A percentile compares a stretch with the other conserved stretches of the same genome.
These are phyloP conservation scores for Tiaroga cobitis DNA, from an alignment of 2,797 vertebrate species.

Conservation along the genomic window DNA sequence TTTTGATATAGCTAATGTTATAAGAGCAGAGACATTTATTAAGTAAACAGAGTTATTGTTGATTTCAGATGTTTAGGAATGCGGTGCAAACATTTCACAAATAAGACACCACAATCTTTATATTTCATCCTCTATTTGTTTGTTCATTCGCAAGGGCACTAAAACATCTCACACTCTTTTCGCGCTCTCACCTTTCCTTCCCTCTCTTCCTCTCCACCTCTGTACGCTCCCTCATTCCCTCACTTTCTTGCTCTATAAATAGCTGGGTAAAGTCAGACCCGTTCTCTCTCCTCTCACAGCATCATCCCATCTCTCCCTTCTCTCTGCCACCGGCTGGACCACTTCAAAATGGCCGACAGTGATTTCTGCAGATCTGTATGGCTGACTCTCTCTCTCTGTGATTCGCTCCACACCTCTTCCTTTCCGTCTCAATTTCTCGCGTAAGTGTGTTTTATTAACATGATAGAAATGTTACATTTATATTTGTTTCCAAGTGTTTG, in stretches of 20 bases:
- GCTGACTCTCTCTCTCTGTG: constrained; percentile 3
- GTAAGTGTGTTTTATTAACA: not conserved
- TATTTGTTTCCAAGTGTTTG: not conserved
- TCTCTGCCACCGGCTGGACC: constrained; percentile 22
- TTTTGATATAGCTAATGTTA: not conserved
- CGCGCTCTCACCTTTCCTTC: not conserved
- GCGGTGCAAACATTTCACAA: not conserved
- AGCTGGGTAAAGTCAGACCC: not conserved
- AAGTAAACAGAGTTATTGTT: not conserved
- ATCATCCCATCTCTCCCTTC: constrained; percentile 11
- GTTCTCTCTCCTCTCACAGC: constrained; percentile 38
- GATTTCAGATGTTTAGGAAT: not conserved
- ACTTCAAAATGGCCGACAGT: constrained; percentile 33
- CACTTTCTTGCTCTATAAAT: constrained; percentile 26
- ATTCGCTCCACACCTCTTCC: not conserved
- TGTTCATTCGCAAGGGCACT: constrained; percentile 14
- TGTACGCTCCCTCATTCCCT: not conserved
- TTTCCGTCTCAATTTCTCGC: not conserved
- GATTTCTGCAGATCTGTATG: not conserved
- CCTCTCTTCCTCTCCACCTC: not conserved
- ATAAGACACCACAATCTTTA: not conserved
- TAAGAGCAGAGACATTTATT: not conserved
- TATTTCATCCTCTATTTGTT: not conserved
- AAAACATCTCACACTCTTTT: not conserved
- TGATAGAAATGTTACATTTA: not conserved